phyloP scores from a whole-genome alignment of 2,113 vertebrate species.

The Steatornis caripensis region DNA sequence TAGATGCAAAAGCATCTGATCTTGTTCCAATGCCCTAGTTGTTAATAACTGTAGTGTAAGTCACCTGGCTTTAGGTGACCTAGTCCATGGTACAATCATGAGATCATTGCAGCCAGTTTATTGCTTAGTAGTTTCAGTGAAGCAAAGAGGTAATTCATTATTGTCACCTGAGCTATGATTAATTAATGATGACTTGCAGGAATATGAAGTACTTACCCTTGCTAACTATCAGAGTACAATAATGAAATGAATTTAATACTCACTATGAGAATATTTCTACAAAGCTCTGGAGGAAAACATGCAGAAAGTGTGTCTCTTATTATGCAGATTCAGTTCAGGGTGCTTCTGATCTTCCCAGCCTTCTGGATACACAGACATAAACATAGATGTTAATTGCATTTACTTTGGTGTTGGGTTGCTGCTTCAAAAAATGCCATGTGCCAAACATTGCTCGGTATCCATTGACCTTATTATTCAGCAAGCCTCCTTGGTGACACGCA shows the following conservation, averaged over 20 bases:
- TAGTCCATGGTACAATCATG: background rate
- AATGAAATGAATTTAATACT: background rate
- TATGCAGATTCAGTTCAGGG: background rate
- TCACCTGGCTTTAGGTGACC: background rate
- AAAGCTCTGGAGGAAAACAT: background rate
- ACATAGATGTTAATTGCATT: background rate
- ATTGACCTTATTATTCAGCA: background rate
- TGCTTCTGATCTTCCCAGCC: background rate
- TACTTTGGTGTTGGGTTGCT: background rate
- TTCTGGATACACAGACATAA: background rate
- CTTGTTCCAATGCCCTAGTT: background rate
- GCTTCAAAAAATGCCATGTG: background rate
- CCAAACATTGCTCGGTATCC: background rate
- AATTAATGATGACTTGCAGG: background rate
- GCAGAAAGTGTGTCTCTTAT: background rate
- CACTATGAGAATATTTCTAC: background rate
- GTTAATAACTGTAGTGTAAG: no score
- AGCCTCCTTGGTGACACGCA: background rate
- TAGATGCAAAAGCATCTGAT: background rate
- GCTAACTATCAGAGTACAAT: background rate
- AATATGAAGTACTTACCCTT: background rate
- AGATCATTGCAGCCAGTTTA: background rate
- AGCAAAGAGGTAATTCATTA: background rate
- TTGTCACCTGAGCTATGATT: background rate
- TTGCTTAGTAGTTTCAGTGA: background rate